Evolutionary conservation across 2,113 vertebrate genomes (phyloP).

Genomic region (Noturus placidus): DNA sequence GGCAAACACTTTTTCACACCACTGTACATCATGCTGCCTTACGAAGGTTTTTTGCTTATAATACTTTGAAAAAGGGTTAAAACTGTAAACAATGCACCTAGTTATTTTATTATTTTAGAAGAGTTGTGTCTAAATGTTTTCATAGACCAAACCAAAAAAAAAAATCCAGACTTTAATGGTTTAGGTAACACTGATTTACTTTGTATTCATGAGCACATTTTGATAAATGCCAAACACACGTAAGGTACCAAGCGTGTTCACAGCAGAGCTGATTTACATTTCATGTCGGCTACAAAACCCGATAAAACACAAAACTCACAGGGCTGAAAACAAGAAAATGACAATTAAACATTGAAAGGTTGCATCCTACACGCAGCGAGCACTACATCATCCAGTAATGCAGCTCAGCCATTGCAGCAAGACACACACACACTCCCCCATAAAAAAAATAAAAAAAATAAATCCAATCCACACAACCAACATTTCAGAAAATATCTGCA

Average conservation of each 20-base stretch:
- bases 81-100: background rate
- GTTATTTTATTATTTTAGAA: background rate
- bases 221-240: background rate
- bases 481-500: background rate
- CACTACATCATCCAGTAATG: background rate
- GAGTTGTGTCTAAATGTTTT: background rate
- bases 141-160: background rate
- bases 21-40: slow-evolving; percentile 26
- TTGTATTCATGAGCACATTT: background rate
- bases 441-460: no score
- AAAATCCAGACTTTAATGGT: background rate
- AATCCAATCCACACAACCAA: no score
- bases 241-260: background rate
- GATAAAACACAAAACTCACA: background rate
- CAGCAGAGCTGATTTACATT: background rate
- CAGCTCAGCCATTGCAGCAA: background rate
- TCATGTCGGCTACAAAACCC: background rate
- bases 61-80: background rate
- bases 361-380: background rate
- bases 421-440: background rate
- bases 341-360: background rate
- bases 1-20: no score
- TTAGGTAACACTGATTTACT: background rate
- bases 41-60: background rate
- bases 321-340: background rate